phyloP scores from a whole-genome alignment of 2,888 invertebrate genomes.

The Polyommatus icarus region DNA sequence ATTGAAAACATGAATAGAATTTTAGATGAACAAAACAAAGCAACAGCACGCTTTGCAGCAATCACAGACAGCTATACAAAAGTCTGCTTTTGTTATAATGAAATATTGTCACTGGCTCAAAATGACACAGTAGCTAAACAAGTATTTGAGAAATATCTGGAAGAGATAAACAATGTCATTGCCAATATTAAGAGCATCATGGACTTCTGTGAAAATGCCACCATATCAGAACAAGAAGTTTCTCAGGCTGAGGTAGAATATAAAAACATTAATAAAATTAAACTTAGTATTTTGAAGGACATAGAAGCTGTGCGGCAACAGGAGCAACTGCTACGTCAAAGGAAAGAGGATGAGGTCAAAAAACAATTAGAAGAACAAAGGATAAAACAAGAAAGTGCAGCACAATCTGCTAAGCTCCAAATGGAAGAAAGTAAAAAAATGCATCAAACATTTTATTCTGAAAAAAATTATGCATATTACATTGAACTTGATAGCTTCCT shows the following conservation, averaged over 20 bases:
- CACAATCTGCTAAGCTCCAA: constrained; percentile 43
- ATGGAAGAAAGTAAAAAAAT: constrained; percentile 47
- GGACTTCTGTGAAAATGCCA: constrained; percentile 65
- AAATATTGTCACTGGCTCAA: constrained; percentile 72
- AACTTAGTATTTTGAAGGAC: constrained; percentile 64
- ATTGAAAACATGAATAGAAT: constrained; percentile 75
- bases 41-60: constrained; percentile 71
- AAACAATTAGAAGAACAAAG: constrained; percentile 58
- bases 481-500: constrained; percentile 79
- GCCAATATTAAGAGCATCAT: constrained; percentile 41
- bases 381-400: constrained; percentile 48
- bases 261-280: constrained; percentile 72
- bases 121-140: constrained; percentile 65
- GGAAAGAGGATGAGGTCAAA: constrained; percentile 55
- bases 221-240: constrained; percentile 74
- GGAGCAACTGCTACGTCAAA: constrained; percentile 51
- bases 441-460: constrained; percentile 72
- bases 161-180: constrained; percentile 65
- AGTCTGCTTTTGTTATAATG: constrained; percentile 79
- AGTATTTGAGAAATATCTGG: constrained; percentile 67
- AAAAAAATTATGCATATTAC: constrained; percentile 76
- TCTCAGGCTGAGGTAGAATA: constrained; percentile 77
- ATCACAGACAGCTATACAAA: constrained; percentile 80
- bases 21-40: constrained; percentile 74
- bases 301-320: constrained; percentile 55